A percentile compares a stretch with the other conserved stretches of the same genome.
These are phyloP conservation scores for Tarsius wallacei DNA, from an alignment of 2,797 vertebrate species.

Conservation along the genomic window DNA sequence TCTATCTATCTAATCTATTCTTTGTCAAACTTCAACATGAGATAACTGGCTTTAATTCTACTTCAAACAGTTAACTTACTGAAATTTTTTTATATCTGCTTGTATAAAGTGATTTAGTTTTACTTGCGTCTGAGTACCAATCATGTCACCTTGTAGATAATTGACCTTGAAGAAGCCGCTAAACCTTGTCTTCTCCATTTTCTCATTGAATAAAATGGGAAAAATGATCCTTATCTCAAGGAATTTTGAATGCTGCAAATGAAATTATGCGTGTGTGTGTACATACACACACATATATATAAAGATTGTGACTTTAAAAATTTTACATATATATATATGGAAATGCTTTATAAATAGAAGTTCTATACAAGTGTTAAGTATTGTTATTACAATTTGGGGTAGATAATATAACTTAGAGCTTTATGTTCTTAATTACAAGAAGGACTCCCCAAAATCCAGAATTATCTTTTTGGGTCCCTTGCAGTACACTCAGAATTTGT, in stretches of 20 bases:
- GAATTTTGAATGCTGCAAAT: neutral
- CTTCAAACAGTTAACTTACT: neutral
- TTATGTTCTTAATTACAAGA: neutral
- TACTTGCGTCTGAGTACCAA: neutral
- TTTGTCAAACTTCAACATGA: slow-evolving; percentile 13
- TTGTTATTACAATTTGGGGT: neutral
- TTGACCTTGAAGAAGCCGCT: neutral
- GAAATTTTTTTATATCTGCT: neutral
- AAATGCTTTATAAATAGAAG: slow-evolving; percentile 13
- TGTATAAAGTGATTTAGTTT: slow-evolving; percentile 11
- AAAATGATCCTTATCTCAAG: neutral
- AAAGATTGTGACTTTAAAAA: no score
- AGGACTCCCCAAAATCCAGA: no score
- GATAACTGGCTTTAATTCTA: neutral
- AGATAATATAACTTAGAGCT: neutral
- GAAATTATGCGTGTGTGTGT: neutral
- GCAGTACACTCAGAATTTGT: no score
- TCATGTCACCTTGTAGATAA: neutral
- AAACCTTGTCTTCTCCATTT: slow-evolving; percentile 9
- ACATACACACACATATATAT: no score
- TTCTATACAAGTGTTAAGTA: neutral
- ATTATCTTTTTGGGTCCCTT: no score
- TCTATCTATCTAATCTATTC: neutral
- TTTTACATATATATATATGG: no score
- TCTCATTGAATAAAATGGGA: neutral